Evolutionary conservation across 2,113 vertebrate species (phyloP), one percentile per base, ranked within the genome.

Genomic region (Calyptomena viridis): DNA sequence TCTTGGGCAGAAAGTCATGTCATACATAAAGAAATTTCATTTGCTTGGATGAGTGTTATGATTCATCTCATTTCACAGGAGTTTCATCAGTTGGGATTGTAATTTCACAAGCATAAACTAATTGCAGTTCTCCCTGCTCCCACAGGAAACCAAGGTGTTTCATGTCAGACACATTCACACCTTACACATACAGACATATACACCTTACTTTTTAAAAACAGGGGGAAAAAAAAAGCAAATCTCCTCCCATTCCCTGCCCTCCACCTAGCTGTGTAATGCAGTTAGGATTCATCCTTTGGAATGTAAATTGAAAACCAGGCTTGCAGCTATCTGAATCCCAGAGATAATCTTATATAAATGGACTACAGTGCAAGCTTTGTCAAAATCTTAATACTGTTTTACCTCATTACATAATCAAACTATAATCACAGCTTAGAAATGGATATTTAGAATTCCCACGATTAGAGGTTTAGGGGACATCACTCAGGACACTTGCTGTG

Each of bases 331-430:
- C 46, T 53, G 79, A 96, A 95, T 90, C 88, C 69, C 71, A 96
- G 52, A 79, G 82, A 92, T 67, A 92, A 96, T 94, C 55, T 96
- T 62, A 31, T 44, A 89, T 71, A 96, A 97, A 93, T 78, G 40
- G 42, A 78, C 89, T 72, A 58, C 2, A 55, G 33, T 33, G 27
- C 40, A 75, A 80, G 42, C 68, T 85, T 88, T 89, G 66, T 76
- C 46, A 53, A 89, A 97, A 40, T 59, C 68, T 85, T 90, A 37
- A 35, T 30, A 72, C 64, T 93, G 63, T 89, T 97, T 92, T 86
- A 37, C 59, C 77, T 94, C 44, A 69, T 95, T 93, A 84, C 64
- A 67, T 84, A 94, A 84, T 80, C 46, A 79, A 93, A 50, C 52
- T 55, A 56, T 68, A 91, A 80, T 73, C 87, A 68, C 1, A 3